phyloP scores from a whole-genome alignment of 2,888 invertebrate species.

The Acanthoscelides obtectus region DNA sequence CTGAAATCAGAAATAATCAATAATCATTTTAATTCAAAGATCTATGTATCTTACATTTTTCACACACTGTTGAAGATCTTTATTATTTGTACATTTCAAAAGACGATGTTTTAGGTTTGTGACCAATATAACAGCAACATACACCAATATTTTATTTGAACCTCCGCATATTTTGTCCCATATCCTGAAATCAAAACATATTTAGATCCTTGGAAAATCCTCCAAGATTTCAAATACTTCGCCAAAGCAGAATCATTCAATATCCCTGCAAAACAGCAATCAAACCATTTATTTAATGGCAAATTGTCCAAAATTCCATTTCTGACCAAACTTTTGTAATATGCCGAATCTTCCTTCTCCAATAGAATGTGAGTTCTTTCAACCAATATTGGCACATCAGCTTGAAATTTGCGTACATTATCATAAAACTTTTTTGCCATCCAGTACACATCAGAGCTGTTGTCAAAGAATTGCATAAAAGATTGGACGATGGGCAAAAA shows the following conservation, averaged over 20 bases:
- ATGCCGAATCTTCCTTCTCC: constrained; percentile 70
- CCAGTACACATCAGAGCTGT: constrained; percentile 80
- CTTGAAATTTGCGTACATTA: constrained; percentile 47
- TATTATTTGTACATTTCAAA: constrained; percentile 56
- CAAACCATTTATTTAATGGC: constrained; percentile 75
- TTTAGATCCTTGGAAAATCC: background rate
- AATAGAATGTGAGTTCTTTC: constrained; percentile 64
- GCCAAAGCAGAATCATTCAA: constrained; percentile 73
- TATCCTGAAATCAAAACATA: constrained; percentile 55
- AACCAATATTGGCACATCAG: constrained; percentile 54
- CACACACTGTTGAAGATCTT: constrained; percentile 61
- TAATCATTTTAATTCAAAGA: background rate
- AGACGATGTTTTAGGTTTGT: constrained; percentile 65
- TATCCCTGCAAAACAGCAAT: constrained; percentile 76
- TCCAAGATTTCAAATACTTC: constrained; percentile 52
- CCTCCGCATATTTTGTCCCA: constrained; percentile 89
- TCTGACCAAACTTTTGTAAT: constrained; percentile 66
- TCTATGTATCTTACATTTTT: constrained; percentile 59
- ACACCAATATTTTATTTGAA: constrained; percentile 75
- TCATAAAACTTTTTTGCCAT: constrained; percentile 71
- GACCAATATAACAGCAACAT: constrained; percentile 69
- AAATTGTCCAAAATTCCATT: constrained; percentile 60
- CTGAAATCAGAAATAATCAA: constrained; percentile 46
- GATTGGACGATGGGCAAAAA: constrained; percentile 61
- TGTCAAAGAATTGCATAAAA: constrained; percentile 65